These are phyloP conservation scores for Microplitis manilae DNA, from an alignment of 2,888 invertebrate genomes.

Conservation along the genomic window DNA sequence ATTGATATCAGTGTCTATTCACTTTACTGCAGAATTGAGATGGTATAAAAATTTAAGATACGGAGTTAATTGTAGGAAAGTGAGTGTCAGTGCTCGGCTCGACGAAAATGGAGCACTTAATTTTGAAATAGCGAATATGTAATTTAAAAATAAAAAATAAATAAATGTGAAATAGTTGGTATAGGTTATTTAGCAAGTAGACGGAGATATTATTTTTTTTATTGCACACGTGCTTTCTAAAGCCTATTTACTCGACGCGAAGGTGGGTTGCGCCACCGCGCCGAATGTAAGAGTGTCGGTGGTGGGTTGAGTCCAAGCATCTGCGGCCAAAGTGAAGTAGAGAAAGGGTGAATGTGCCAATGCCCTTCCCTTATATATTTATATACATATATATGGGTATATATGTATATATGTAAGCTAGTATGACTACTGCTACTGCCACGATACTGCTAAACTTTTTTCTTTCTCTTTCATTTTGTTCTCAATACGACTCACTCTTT, in stretches of 20 bases:
- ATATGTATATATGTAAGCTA: neutral
- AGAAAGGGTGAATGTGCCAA: slow-evolving; percentile 55
- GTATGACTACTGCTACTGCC: neutral
- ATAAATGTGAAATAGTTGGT: slow-evolving; percentile 19
- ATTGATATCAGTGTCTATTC: neutral
- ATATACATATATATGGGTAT: neutral
- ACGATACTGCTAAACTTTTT: neutral
- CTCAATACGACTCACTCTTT: neutral
- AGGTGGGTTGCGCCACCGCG: slow-evolving; percentile 47
- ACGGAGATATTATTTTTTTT: slow-evolving; percentile 33
- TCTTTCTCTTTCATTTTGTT: neutral
- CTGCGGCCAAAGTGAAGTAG: slow-evolving; percentile 39
- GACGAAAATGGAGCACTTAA: too few relatives aligned
- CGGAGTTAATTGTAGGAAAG: too few relatives aligned
- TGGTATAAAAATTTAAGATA: too few relatives aligned
- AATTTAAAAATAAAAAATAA: neutral
- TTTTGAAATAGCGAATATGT: too few relatives aligned
- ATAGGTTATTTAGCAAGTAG: slow-evolving; percentile 6
- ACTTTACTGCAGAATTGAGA: too few relatives aligned
- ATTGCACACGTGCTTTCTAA: slow-evolving; percentile 53
- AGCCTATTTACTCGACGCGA: slow-evolving; percentile 47
- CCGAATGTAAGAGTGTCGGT: slow-evolving; percentile 36
- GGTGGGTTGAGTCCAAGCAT: slow-evolving; percentile 34
- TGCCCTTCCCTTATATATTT: slow-evolving; percentile 29
- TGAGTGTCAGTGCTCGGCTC: too few relatives aligned